Evolutionary conservation across 2,888 invertebrate species (phyloP), one percentile per base, ranked within the genome.

Genomic region (Phrixothrix hirtus): DNA sequence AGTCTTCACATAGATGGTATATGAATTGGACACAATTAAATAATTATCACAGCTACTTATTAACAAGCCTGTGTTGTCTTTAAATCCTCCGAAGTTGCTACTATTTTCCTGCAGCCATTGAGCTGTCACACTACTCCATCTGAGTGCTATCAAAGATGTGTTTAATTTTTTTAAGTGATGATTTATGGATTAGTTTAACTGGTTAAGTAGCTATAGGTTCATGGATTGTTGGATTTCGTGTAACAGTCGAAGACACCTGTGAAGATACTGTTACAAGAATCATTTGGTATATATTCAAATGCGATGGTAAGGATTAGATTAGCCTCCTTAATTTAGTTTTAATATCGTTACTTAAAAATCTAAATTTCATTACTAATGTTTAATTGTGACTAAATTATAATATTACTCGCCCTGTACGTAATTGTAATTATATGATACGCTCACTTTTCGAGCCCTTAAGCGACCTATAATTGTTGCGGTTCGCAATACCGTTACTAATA

Each of bases 11-110:
- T 59, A 61, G 61, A 62, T 53, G 55, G 60, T 64, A 61, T 60
- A 61, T 59, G 64, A 64, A 57, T 60, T 60, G 58, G 64, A 58
- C 61, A 64, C 60, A 60, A 63, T 54, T 57, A 57, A 61, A 56
- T 61, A 64, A 63, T 64, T 64, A 61, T 58, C 61, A 59, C 57
- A 42, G 13, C 38, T 37, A n/a, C n/a, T n/a, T n/a, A 42, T 41
- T 56, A 55, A 31, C 32, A 21, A 26, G 31, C 11, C 16, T 29
- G 41, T 25, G 35, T 29, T 17, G 13, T 42, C 13, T 14, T 14
- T 36, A 39, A 16, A 48, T 30, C 25, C 38, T 21, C 15, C 29
- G 29, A 38, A 38, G 32, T 41, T 27, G 47, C 47, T 31, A 14
- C 38, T 31, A 30, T 41, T 26, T 30, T 34, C 1, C 30, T 25